A percentile compares a stretch with the other conserved stretches of the same genome.
These are phyloP conservation scores for Euproctis similis DNA, from an alignment of 2,888 invertebrate genomes.

Conservation along the genomic window DNA sequence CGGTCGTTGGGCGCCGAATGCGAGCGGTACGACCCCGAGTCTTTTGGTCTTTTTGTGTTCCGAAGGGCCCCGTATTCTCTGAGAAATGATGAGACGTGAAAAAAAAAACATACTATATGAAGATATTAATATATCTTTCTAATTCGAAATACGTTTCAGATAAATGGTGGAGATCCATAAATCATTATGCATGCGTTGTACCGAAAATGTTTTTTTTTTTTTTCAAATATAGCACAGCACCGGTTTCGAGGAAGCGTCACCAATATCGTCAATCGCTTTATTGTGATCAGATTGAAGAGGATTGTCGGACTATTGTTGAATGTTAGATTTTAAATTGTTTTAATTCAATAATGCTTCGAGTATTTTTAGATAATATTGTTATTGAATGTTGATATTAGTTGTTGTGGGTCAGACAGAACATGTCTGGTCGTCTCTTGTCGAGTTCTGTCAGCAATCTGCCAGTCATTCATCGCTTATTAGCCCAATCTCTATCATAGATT, in stretches of 20 bases:
- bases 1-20: conserved; percentile 73
- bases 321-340: conserved; percentile 10
- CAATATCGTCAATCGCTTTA: conserved; percentile 45
- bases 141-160: conserved; percentile 74
- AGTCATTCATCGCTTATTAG: conserved; percentile 68
- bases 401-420: conserved; percentile 37
- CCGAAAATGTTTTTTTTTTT: conserved; percentile 57
- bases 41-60: conserved; percentile 65
- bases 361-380: conserved; percentile 19
- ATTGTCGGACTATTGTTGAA: conserved; percentile 10
- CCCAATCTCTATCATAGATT: conserved; percentile 54
- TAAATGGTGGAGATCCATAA: conserved; percentile 70
- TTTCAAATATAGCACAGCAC: conserved; percentile 59
- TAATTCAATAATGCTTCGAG: conserved; percentile 15
- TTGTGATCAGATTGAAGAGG: conserved; percentile 37
- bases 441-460: conserved; percentile 43
- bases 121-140: conserved; percentile 76
- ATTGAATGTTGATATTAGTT: conserved; percentile 37
- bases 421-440: conserved; percentile 40
- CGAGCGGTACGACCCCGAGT: conserved; percentile 52
- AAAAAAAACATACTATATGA: too few species aligned
- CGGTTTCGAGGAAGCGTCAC: conserved; percentile 55
- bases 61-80: conserved; percentile 65
- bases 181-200: conserved; percentile 61
- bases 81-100: conserved; percentile 72